A percentile compares a stretch with the other conserved stretches of the same genome.
phyloP scores from a whole-genome alignment of 2,888 invertebrate species.

The Temnothorax rugatulus region DNA sequence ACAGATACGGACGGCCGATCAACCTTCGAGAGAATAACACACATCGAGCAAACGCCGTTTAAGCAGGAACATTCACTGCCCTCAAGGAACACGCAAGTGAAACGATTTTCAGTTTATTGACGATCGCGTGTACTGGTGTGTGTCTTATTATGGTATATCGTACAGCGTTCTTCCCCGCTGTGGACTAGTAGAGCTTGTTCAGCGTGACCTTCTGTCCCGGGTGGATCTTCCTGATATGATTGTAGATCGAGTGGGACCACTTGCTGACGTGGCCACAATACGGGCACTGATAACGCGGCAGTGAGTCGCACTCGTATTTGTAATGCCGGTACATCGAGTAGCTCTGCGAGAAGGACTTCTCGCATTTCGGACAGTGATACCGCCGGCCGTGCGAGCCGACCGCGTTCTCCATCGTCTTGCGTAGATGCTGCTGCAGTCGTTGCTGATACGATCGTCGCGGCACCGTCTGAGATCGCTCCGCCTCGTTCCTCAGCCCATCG shows the following conservation, averaged over 20 bases:
- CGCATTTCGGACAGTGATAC: conserved; percentile 81
- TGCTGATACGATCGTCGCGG: conserved; percentile 12
- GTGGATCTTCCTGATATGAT: conserved; percentile 81
- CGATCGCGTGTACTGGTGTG: not conserved
- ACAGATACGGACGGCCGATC: not conserved
- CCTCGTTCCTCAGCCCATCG: not conserved
- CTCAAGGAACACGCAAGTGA: not conserved
- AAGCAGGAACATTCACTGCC: not conserved
- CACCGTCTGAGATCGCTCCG: conserved; percentile 11
- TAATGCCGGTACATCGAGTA: conserved; percentile 84
- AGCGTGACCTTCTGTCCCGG: conserved; percentile 77
- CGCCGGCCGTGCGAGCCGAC: conserved; percentile 54
- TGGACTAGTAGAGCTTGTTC: conserved; percentile 78
- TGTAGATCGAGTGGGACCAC: conserved; percentile 83
- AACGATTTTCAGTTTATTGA: not conserved
- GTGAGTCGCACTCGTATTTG: conserved; percentile 84
- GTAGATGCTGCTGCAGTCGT: conserved; percentile 35
- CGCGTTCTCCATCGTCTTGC: conserved; percentile 28
- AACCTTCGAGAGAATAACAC: not conserved
- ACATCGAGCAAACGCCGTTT: not conserved
- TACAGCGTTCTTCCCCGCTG: not conserved
- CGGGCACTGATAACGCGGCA: conserved; percentile 83
- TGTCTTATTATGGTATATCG: conserved; percentile 18
- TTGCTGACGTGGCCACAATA: conserved; percentile 84
- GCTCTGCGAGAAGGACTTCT: conserved; percentile 81